phyloP scores from a whole-genome alignment of 2,113 vertebrate species.

The Dendrocopos noguchii region DNA sequence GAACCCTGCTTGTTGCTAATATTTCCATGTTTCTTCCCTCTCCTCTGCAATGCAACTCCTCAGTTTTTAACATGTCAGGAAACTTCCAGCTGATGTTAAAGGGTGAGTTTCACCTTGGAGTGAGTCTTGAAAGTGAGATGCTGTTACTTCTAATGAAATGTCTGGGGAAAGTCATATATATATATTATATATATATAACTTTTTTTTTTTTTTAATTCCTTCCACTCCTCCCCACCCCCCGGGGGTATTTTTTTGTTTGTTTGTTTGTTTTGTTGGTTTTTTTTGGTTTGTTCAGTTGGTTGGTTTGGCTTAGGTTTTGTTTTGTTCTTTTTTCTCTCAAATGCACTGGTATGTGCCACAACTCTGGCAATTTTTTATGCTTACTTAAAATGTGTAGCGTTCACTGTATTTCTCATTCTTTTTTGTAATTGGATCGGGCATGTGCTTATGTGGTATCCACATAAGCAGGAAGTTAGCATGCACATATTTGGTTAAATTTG shows the following conservation, averaged over 20 bases:
- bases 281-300: fast-evolving
- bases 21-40: background rate
- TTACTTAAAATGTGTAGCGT: conserved; percentile 22
- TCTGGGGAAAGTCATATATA: background rate
- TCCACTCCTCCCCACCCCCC: background rate
- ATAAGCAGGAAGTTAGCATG: conserved; percentile 76
- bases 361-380: background rate
- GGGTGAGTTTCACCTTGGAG: background rate
- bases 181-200: no score
- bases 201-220: no score
- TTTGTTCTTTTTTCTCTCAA: background rate
- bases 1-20: background rate
- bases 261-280: fast-evolving
- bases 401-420: conserved; percentile 35
- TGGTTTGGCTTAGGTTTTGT: no score
- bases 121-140: background rate
- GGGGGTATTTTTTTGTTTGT: fast-evolving
- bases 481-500: conserved; percentile 67
- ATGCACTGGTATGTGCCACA: background rate
- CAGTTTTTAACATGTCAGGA: background rate
- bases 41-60: background rate
- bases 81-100: background rate
- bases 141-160: background rate
- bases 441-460: conserved; percentile 75
- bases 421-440: conserved; percentile 74